phyloP scores from a whole-genome alignment of 2,113 vertebrate genomes.

The Sphaerodactylus townsendi region DNA sequence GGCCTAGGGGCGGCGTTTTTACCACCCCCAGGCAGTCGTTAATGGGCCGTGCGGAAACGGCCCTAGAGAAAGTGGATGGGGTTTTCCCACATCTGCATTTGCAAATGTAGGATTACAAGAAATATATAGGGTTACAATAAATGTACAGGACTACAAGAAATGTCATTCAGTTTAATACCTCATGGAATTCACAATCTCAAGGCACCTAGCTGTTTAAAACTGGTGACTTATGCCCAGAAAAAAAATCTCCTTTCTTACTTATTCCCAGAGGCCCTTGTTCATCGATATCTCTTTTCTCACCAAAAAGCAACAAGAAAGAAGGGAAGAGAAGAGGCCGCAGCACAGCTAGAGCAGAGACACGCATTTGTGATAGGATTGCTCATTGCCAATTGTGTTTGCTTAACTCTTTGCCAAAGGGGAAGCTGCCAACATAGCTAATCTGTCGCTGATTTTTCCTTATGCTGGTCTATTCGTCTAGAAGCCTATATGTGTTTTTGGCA shows the following conservation, averaged over 20 bases:
- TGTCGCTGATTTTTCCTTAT: not conserved
- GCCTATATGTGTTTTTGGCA: not conserved
- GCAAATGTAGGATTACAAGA: no score
- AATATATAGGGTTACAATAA: slow-evolving; percentile 35
- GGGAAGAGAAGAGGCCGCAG: not conserved
- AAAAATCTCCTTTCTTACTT: not conserved
- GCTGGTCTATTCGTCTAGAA: not conserved
- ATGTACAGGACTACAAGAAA: slow-evolving; percentile 28
- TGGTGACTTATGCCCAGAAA: not conserved
- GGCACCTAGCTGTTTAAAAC: not conserved
- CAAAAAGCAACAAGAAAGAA: not conserved
- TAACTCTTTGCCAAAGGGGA: not conserved
- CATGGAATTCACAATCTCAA: not conserved
- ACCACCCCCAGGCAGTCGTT: no score
- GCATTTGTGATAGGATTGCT: not conserved
- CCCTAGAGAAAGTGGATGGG: no score
- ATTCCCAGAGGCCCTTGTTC: not conserved
- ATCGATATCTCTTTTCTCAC: not conserved
- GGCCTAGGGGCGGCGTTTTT: no score
- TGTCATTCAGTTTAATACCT: slow-evolving; percentile 23
- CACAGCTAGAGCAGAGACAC: not conserved
- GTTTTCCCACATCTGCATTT: not conserved
- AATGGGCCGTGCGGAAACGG: no score
- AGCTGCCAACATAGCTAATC: not conserved
- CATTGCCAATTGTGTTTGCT: not conserved